Evolutionary conservation across 1,140 invertebrate genomes (phyloP).

Genomic region (Periplaneta americana): DNA sequence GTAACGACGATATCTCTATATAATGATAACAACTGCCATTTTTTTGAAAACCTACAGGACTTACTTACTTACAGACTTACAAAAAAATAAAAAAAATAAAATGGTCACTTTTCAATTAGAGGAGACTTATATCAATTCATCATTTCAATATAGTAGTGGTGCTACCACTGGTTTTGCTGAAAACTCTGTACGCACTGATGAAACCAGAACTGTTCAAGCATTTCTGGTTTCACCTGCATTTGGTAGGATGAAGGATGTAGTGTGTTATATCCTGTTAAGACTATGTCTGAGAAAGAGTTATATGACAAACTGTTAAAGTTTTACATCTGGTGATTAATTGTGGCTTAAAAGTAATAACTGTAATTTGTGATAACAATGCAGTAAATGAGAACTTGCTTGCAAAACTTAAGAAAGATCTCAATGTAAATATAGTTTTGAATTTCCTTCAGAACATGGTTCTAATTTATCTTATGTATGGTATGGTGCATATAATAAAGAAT

Average conservation of each 20-base stretch:
- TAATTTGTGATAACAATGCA: neutral
- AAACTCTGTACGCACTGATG: neutral
- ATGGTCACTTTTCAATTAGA: neutral
- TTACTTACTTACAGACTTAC: neutral
- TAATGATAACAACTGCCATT: neutral
- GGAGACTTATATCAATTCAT: neutral
- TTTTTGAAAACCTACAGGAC: neutral
- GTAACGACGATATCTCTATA: neutral
- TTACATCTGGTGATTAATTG: neutral
- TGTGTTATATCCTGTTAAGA: neutral
- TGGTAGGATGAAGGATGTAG: neutral
- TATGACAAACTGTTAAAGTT: neutral
- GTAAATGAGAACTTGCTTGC: neutral
- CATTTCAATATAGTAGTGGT: neutral
- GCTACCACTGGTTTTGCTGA: neutral
- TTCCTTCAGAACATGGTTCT: neutral
- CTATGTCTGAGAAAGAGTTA: neutral
- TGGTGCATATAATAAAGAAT: neutral
- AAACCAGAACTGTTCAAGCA: neutral
- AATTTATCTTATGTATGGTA: neutral
- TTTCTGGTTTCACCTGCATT: neutral
- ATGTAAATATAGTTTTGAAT: neutral
- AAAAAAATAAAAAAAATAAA: neutral
- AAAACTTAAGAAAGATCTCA: neutral
- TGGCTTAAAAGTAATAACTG: neutral